Evolutionary conservation across 2,797 vertebrate genomes (phyloP).

Genomic region (Triplophysa yarkandensis): DNA sequence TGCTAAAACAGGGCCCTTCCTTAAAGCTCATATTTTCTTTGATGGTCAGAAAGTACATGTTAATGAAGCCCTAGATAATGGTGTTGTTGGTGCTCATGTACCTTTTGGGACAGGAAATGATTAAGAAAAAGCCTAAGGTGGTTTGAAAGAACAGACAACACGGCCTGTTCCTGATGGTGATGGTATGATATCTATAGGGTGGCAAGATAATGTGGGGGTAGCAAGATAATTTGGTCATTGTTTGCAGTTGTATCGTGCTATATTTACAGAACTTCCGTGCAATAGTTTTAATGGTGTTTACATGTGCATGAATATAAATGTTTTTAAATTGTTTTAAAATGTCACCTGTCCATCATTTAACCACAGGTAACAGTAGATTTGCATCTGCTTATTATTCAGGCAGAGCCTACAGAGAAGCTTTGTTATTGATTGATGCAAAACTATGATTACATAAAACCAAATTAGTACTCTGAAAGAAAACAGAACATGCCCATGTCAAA

Average conservation of each 20-base stretch:
- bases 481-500: too few species aligned
- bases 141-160: background rate
- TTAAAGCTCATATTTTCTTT: constrained; percentile 91
- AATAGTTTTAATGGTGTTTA: too few species aligned
- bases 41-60: constrained; percentile 92
- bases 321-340: too few species aligned
- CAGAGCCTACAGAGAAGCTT: too few species aligned
- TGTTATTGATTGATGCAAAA: too few species aligned
- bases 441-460: too few species aligned
- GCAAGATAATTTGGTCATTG: background rate
- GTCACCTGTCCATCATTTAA: too few species aligned
- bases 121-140: constrained; percentile 39
- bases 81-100: constrained; percentile 83
- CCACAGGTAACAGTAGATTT: too few species aligned
- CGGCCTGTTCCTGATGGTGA: background rate
- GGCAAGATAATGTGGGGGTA: background rate
- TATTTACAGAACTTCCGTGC: too few species aligned
- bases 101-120: constrained; percentile 85
- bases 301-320: too few species aligned
- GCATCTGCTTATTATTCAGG: too few species aligned
- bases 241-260: background rate
- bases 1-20: constrained; percentile 86
- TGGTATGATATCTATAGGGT: background rate
- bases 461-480: too few species aligned
- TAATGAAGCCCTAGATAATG: constrained; percentile 79